Evolutionary conservation across 2,113 vertebrate genomes (phyloP).

Genomic region (Thomomys bottae): DNA sequence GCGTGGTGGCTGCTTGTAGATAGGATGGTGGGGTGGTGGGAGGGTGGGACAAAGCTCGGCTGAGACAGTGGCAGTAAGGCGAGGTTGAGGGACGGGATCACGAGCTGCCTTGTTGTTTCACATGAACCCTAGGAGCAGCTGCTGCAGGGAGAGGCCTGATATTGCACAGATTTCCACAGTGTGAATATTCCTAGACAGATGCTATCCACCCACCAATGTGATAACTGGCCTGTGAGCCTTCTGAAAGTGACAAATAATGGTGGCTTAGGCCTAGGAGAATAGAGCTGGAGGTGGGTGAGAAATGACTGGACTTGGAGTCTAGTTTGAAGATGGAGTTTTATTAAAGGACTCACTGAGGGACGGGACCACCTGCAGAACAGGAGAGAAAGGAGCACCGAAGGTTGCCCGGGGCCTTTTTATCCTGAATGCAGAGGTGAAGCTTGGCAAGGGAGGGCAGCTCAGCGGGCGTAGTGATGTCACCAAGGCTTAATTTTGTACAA

Average conservation of each 20-base stretch:
- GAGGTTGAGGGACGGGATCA: not conserved
- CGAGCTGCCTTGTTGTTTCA: fast-evolving
- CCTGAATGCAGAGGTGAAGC: not conserved
- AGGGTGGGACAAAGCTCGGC: not conserved
- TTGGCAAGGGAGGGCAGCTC: not conserved
- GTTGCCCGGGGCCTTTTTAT: not conserved
- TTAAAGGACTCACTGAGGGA: not conserved
- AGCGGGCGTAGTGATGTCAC: not conserved
- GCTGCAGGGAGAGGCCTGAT: not conserved
- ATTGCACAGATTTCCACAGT: not conserved
- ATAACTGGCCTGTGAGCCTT: not conserved
- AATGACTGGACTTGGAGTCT: not conserved
- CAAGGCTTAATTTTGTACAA: not conserved
- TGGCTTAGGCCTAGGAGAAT: not conserved
- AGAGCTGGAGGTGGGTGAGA: not conserved
- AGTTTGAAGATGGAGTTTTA: not conserved
- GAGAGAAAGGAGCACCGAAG: not conserved
- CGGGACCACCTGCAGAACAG: not conserved
- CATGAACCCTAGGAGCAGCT: not conserved
- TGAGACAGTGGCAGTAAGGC: not conserved
- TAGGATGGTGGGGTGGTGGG: not conserved
- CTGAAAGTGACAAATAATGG: constrained; percentile 2
- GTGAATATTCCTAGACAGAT: not conserved
- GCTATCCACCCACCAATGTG: not conserved
- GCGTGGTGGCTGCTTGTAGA: not conserved